Base-by-base conservation (phyloP, 2,797 vertebrate species). In the Champsocephalus gunnari region DNA sequence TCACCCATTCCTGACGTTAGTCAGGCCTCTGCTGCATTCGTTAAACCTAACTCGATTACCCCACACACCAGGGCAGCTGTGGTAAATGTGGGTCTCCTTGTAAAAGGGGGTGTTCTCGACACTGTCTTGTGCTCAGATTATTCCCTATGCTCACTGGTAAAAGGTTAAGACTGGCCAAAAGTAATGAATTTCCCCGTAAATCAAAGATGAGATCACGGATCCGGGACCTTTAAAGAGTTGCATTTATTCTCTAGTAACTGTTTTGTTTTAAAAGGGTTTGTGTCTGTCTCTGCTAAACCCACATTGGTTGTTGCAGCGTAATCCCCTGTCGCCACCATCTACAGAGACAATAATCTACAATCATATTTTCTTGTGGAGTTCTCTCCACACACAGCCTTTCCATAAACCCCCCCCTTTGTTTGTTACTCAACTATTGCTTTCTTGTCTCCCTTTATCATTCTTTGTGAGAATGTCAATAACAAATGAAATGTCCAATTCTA, bases 31-130 rank as follows among this genome's bases (percentile, higher is more conserved):
- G 86, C 89, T 89, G 89, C 90, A 91, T 88, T 92, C 87, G 89
- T 90, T 92, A 89, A 89, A 89, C 82, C 85, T 92, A 93, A 93
- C 89, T 91, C 78, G 83, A 92, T 93, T 93, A 93, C 75, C 83
- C 58, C 45, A 87, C 86, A 85, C 86, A 93, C 89, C 86, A 89
- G 74, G 82, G 89, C 91, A 88, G 92, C 90, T 93, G 90, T 88
- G 79, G 85, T 91, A 87, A 89, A 89, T 90, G 91, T 89, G 89
- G 92, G 90, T 90, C 85, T 92, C 81, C 79, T 89, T 76, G 66
- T 82, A 92, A 88, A 93, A 90, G 85, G 89, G 88, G 88, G 54
- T 6, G 81, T 92, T 93, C 92, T 91, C 67, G 71, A 79, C 6
- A 28, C 65, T 53, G 71, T 86, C 86, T 81, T 87, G 78, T 84